Evolutionary conservation across 2,888 invertebrate species (phyloP), one percentile per base, ranked within the genome.

Genomic region (Amblyjoppa fuscipennis): DNA sequence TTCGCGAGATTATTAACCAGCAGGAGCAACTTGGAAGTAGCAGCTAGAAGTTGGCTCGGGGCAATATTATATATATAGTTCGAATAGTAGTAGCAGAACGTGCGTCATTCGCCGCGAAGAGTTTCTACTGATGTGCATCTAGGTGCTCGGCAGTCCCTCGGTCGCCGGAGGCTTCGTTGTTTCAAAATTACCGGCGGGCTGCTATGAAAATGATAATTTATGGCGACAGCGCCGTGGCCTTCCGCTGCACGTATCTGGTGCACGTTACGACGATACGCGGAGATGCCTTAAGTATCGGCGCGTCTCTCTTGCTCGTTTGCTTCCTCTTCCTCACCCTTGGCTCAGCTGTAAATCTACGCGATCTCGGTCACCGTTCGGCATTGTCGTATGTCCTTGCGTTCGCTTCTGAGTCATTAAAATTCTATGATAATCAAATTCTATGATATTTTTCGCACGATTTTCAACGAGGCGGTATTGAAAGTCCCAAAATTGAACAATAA

Each of bases 121-220:
- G 80, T 85, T 77, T 38, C 5, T 49, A 53, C 77, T 68, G 77
- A 77, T 77, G 77, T 68, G 68, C 68, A 53, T 34, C 77, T 68
- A 34, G 31, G 64, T 38, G n/a, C 64, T 34, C 25, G 25, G 25
- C 20, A 66, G 53, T 38, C 71, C 31, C 84, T 83, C 78, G 74
- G 75, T 28, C 75, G 87, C 88, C 87, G 83, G 77, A 66, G 87
- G 85, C 84, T 74, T 76, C 73, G 81, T 82, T 85, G 85, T 89
- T 89, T 89, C 88, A 90, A 91, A 90, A 90, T 92, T 90, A 91
- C 91, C 91, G 88, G 86, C 88, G 11, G 87, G 89, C 85, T 89
- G 91, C 91, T 91, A 92, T 92, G 92, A 92, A 92, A 92, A 92
- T 90, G 91, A 92, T 92, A 92, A 92, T 92, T 92, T 92, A 92